Base-by-base conservation (phyloP, 2,797 vertebrate species). In the Pachyuromys duprasi region DNA sequence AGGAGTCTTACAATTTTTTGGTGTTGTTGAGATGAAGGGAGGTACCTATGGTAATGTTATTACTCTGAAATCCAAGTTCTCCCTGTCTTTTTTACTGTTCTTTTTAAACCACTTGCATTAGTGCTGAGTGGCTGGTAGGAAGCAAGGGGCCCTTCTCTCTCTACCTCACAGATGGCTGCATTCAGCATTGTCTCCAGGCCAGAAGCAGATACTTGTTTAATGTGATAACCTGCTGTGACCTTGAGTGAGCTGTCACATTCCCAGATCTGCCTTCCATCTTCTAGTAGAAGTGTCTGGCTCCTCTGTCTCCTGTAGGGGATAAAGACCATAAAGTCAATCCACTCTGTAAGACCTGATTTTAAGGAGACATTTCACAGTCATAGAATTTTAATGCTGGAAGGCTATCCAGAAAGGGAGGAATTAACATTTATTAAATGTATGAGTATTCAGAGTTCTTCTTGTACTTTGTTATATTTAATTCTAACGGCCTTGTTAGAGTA, bases 341-440 rank as follows among this genome's bases (percentile, higher is more conserved):
- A 75, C 39, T 88, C 42, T 8, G 67, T 67, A 70, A 76, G 84
- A 69, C 80, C 60, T 42, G 45, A 63, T 96, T 96, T 84, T 63
- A 88, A 96, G 81, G 24, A 92, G 53, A 89, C 39, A 60, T 95
- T 86, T 89, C 28, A 76, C 24, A 96, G 78, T 60, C 45, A 31
- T 28, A 93, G 81, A 93, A 93, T 81, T 95, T 97, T 94, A 93
- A 92, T 79, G 42, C 13, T 74, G 6, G 22, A 84, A 74, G 24
- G 57, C 76, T 87, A 28, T 67, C 83, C 36, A 89, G 62, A 72
- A 94, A 92, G 28, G 26, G 55, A 90, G 36, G 49, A 90, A 86
- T 96, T 90, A 94, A 86, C 49, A 72, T 74, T 90, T 78, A 78
- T 91, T 87, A 86, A 84, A 95, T 86, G 49, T 60, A 36, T 9